phyloP scores from a whole-genome alignment of 1,140 invertebrate species.

The Spodoptera litura region DNA sequence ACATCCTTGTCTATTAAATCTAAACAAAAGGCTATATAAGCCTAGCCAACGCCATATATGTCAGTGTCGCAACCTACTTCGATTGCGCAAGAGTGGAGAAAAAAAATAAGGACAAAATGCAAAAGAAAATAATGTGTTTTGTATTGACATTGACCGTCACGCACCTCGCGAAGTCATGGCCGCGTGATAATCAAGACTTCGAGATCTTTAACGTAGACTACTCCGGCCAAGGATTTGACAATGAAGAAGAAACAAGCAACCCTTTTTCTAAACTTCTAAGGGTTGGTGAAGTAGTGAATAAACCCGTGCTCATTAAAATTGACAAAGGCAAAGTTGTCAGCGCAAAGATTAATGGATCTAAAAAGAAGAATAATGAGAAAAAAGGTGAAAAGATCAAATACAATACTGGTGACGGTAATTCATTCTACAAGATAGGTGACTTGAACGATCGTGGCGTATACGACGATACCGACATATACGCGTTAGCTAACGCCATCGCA shows the following conservation, averaged over 20 bases:
- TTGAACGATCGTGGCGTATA: conserved; percentile 71
- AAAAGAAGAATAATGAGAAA: conserved; percentile 78
- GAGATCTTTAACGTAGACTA: conserved; percentile 71
- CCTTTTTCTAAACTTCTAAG: conserved; percentile 69
- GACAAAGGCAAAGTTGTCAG: conserved; percentile 48
- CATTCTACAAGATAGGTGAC: conserved; percentile 75
- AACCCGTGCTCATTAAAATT: not conserved
- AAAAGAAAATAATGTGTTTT: conserved; percentile 66
- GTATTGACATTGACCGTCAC: conserved; percentile 68
- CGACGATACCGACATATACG: conserved; percentile 77
- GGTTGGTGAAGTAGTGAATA: conserved; percentile 24
- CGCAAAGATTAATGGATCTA: conserved; percentile 60
- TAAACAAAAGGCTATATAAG: conserved; percentile 77
- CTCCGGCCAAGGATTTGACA: conserved; percentile 66
- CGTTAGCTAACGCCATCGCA: conserved; percentile 66
- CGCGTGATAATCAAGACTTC: conserved; percentile 60
- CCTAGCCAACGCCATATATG: conserved; percentile 74
- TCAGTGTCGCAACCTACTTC: conserved; percentile 84
- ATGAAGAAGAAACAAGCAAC: conserved; percentile 66
- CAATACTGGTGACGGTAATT: conserved; percentile 77
- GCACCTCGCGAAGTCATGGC: conserved; percentile 66
- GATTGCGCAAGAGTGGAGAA: conserved; percentile 70
- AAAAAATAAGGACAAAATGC: conserved; percentile 71
- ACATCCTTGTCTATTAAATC: conserved; percentile 69
- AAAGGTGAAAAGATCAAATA: conserved; percentile 82